Conservation (phyloP, 2,797 vertebrate genomes). For the Lacerta viridis region DNA sequence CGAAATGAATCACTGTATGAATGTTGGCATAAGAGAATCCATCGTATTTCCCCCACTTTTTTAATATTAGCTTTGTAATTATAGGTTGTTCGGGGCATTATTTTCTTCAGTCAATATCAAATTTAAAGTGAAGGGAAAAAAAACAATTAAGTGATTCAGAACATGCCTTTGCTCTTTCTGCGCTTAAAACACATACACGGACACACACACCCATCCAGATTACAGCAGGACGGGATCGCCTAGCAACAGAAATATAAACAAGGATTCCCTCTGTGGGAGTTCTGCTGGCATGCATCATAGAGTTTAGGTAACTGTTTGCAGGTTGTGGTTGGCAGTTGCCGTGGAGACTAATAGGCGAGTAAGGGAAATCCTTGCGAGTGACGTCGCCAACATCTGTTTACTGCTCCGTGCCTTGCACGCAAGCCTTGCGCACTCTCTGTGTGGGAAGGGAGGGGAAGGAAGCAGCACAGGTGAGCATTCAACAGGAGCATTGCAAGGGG, state of each 20-base stretch:
- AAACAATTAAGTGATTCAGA: conserved; percentile 50
- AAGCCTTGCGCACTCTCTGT: conserved; percentile 48
- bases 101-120: not conserved
- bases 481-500: not conserved
- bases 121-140: too few relatives aligned
- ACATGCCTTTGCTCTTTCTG: conserved; percentile 55
- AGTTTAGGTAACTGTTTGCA: conserved; percentile 82
- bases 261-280: conserved; percentile 78
- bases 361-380: conserved; percentile 83
- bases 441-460: conserved; percentile 26
- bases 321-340: conserved; percentile 81
- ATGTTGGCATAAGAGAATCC: too few relatives aligned
- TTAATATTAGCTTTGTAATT: not conserved
- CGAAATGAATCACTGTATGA: not conserved
- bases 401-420: conserved; percentile 24
- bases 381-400: conserved; percentile 77
- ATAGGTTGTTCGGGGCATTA: not conserved
- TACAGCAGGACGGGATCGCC: conserved; percentile 31
- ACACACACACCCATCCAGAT: not conserved
- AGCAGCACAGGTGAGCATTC: conserved; percentile 50
- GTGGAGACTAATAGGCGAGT: conserved; percentile 74
- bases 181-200: not conserved
- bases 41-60: not conserved
- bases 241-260: conserved; percentile 80
- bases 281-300: conserved; percentile 79